phyloP scores from a whole-genome alignment of 2,113 vertebrate species.

The Sterrhoptilus dennistouni region DNA sequence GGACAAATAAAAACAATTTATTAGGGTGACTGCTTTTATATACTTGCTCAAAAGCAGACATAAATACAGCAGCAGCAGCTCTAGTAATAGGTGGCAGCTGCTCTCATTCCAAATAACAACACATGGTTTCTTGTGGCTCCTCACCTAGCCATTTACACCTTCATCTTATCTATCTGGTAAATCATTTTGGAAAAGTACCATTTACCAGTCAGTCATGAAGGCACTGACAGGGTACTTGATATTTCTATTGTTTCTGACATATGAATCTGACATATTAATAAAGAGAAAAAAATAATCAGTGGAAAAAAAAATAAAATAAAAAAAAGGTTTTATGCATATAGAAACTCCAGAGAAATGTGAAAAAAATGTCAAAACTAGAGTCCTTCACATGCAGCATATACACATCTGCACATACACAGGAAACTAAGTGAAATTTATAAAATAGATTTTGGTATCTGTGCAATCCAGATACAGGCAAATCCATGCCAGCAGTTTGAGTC shows the following conservation, averaged over 20 bases:
- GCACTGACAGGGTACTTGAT: not conserved
- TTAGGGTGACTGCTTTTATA: not conserved
- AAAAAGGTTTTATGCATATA: not conserved
- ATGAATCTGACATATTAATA: not conserved
- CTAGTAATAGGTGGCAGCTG: not conserved
- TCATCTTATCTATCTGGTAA: not conserved
- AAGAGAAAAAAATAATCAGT: not conserved
- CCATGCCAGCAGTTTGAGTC: not conserved
- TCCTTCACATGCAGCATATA: not conserved
- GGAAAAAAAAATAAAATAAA: not conserved
- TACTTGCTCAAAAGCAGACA: not conserved
- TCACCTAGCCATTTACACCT: not conserved
- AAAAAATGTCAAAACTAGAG: not conserved
- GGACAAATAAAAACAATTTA: not conserved
- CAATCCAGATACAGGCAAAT: not conserved
- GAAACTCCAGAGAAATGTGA: not conserved
- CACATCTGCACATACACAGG: not conserved
- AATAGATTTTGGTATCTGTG: not conserved
- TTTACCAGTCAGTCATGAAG: not conserved
- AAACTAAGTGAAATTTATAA: not conserved
- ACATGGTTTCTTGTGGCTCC: not conserved
- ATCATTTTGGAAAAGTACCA: not conserved
- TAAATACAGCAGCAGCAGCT: not conserved
- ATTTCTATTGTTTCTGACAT: not conserved
- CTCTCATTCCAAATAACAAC: not conserved